These are phyloP conservation scores for Theristicus caerulescens DNA, from an alignment of 2,113 vertebrate genomes.

Conservation along the genomic window DNA sequence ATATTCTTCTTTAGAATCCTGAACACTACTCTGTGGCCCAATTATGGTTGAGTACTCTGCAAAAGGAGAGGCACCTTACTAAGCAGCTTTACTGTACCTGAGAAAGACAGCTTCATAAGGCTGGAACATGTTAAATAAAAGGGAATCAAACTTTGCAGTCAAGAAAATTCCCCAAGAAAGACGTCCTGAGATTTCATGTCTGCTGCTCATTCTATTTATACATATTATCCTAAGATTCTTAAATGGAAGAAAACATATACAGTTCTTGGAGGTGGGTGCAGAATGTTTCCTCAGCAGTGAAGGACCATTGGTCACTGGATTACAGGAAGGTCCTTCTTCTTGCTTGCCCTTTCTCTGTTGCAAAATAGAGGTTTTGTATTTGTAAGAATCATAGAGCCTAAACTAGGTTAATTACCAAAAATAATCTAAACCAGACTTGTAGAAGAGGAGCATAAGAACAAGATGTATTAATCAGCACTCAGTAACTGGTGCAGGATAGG, in stretches of 20 bases:
- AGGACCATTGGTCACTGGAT: background rate
- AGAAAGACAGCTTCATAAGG: background rate
- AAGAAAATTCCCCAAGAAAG: background rate
- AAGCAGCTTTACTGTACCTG: background rate
- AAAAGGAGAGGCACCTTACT: background rate
- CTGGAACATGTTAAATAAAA: background rate
- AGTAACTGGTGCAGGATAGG: background rate
- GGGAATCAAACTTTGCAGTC: background rate
- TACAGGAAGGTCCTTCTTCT: background rate
- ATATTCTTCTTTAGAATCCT: background rate
- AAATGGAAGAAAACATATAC: background rate
- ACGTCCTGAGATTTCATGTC: background rate
- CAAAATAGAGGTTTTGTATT: background rate
- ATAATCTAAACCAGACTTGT: background rate
- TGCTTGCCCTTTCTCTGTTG: background rate
- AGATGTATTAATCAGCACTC: background rate
- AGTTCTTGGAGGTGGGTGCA: background rate
- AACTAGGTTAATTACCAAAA: background rate
- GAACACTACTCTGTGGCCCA: background rate
- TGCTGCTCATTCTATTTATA: background rate
- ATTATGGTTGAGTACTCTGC: accelerated
- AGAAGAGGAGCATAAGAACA: background rate
- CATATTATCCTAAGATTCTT: background rate
- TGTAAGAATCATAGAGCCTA: background rate
- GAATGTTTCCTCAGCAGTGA: background rate